Evolutionary conservation across 2,797 vertebrate genomes (phyloP), one percentile per base, ranked within the genome.

Genomic region (Lates japonicus): DNA sequence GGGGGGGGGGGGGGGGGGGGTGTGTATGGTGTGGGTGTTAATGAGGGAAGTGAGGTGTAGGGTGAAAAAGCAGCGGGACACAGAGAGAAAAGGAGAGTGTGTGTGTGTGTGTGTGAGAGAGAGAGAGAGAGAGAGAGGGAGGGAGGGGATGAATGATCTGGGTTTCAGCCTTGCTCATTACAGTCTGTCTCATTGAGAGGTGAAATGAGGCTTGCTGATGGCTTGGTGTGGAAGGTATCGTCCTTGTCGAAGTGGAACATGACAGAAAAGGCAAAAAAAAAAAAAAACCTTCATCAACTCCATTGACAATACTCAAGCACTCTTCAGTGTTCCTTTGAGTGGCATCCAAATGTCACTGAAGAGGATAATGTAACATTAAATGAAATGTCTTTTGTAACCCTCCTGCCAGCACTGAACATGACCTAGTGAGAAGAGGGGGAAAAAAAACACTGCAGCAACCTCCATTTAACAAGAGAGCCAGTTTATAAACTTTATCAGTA

Each of bases 181-280:
- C 25, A 58, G 76, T 81, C 80, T 44, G 86, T 92, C 90, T 92
- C 87, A 94, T 92, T 88, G 88, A 84, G 87, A 81, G 84, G 93
- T 91, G 88, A 94, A 94, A 95, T 94, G 93, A 94, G 91, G 87
- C 94, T 90, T 94, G 90, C 88, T 91, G 92, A 94, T 90, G 76
- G 80, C 83, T 81, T 52, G 22, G 70, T 63, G 84, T 80, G 74
- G 84, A 87, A 82, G 78, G 88, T 83, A 80, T 77, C 76, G 77
- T 90, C 90, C 87, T 88, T 84, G 91, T 90, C 68, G 44, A 78
- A 83, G 89, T 86, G 80, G 77, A 71, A 90, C 80, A 69, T 85
- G 85, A 86, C 86, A 81, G 83, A 77, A 76, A 73, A 81, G 76
- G 80, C 75, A 74, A 70, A 84, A 46, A 54, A 74, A 82, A 74